These are phyloP conservation scores for Myiothlypis coronata DNA, from an alignment of 2,797 vertebrate species.

Conservation along the genomic window DNA sequence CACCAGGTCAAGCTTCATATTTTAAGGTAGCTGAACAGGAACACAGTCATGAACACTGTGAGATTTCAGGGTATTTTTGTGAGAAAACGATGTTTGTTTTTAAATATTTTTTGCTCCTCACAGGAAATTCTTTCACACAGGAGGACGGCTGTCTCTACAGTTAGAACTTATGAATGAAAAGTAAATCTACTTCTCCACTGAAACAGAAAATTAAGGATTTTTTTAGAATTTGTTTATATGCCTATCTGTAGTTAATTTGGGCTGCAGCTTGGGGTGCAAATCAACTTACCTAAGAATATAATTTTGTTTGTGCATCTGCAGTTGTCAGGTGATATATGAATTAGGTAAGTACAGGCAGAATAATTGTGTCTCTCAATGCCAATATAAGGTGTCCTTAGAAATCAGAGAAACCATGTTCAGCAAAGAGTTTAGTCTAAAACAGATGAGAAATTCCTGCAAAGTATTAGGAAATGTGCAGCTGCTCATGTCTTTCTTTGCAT, in stretches of 20 bases:
- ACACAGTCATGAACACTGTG: background rate
- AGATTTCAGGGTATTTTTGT: background rate
- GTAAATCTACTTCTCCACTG: background rate
- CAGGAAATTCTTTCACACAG: background rate
- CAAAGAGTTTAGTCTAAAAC: background rate
- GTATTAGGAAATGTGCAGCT: background rate
- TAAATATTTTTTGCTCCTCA: background rate
- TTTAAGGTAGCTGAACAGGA: background rate
- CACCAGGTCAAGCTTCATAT: background rate
- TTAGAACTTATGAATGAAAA: background rate
- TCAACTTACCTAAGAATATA: background rate
- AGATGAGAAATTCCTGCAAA: background rate
- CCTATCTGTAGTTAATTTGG: background rate
- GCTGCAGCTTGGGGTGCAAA: background rate
- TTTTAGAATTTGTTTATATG: background rate
- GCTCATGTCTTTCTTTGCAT: background rate
- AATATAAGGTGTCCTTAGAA: background rate
- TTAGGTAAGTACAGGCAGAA: background rate
- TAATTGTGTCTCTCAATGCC: background rate
- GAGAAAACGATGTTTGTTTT: background rate
- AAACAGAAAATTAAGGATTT: rapidly evolving
- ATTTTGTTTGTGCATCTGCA: background rate
- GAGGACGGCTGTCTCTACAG: background rate
- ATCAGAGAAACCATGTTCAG: background rate
- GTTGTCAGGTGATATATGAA: background rate